Percentiles rank a stretch among this genome's conserved stretches.
These are phyloP conservation scores for Andrena bucephala DNA, from an alignment of 2,888 invertebrate species.

Conservation along the genomic window DNA sequence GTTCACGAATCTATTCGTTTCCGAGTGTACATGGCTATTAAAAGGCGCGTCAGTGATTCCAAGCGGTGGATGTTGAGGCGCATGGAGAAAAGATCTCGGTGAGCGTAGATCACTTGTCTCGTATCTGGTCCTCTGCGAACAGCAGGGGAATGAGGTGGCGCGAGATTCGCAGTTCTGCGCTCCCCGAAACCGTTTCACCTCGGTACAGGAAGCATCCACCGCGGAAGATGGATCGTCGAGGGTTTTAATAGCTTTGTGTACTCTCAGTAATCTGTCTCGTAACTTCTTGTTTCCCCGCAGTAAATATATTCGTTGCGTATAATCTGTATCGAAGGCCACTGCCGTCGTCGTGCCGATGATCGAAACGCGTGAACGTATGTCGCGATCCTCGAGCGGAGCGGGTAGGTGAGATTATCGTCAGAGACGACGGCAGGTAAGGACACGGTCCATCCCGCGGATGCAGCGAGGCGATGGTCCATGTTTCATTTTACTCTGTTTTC, in stretches of 20 bases:
- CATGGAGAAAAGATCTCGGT: too few relatives aligned
- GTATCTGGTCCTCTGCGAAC: too few relatives aligned
- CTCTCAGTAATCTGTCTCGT: slow-evolving; percentile 61
- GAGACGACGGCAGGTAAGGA: slow-evolving; percentile 65
- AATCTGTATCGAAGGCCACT: slow-evolving; percentile 58
- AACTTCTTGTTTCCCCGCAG: slow-evolving; percentile 68
- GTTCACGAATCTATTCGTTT: slow-evolving; percentile 53
- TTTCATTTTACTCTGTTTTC: slow-evolving; percentile 38
- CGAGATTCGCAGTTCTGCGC: background rate
- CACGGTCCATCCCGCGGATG: slow-evolving; percentile 59
- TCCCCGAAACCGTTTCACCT: background rate
- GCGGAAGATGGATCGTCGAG: slow-evolving; percentile 30
- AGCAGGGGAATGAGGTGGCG: background rate
- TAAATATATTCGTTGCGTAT: slow-evolving; percentile 63
- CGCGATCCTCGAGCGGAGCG: background rate
- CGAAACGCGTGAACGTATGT: slow-evolving; percentile 14
- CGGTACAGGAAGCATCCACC: background rate
- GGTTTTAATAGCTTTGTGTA: slow-evolving; percentile 44
- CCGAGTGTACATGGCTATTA: slow-evolving; percentile 18
- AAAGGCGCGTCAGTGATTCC: slow-evolving; percentile 40
- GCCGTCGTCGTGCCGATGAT: slow-evolving; percentile 67
- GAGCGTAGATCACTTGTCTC: background rate
- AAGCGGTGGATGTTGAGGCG: background rate
- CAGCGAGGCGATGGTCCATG: slow-evolving; percentile 63
- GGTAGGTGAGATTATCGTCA: slow-evolving; percentile 57